These are phyloP conservation scores for Chondrosia reniformis DNA, from an alignment of 37 sponge, comb jelly and placozoan genomes.

Conservation along the genomic window DNA sequence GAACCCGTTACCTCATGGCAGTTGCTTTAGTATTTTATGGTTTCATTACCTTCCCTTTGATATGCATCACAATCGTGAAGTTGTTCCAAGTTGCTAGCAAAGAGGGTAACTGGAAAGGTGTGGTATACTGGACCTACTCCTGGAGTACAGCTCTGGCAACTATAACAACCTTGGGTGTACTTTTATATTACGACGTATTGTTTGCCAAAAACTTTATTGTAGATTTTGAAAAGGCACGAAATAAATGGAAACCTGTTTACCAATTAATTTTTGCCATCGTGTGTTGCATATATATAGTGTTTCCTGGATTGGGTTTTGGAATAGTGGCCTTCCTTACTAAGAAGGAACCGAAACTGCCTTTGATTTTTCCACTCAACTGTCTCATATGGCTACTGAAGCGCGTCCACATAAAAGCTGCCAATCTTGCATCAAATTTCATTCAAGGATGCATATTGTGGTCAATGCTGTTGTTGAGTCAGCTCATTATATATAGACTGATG, in stretches of 20 bases:
- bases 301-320: not conserved
- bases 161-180: not conserved
- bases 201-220: not conserved
- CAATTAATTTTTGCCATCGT: not conserved
- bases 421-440: not conserved
- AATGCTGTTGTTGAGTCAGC: not conserved
- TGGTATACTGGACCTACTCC: slow-evolving; percentile 5
- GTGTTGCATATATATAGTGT: not conserved
- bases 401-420: not conserved
- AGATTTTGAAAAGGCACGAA: too few relatives aligned
- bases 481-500: not conserved
- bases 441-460: not conserved
- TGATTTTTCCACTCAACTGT: not conserved
- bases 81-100: not conserved
- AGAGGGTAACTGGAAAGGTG: not conserved
- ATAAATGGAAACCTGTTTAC: not conserved
- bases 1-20: not conserved
- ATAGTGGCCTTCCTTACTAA: not conserved
- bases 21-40: slow-evolving; percentile 1
- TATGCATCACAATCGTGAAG: not conserved
- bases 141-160: slow-evolving; percentile 1
- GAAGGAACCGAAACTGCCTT: not conserved
- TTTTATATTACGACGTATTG: not conserved
- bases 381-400: not conserved
- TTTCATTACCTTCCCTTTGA: slow-evolving; percentile 1